Percentiles rank a stretch among this genome's conserved stretches.
phyloP scores from a whole-genome alignment of 2,113 vertebrate species.

The Ancistrus triradiatus region DNA sequence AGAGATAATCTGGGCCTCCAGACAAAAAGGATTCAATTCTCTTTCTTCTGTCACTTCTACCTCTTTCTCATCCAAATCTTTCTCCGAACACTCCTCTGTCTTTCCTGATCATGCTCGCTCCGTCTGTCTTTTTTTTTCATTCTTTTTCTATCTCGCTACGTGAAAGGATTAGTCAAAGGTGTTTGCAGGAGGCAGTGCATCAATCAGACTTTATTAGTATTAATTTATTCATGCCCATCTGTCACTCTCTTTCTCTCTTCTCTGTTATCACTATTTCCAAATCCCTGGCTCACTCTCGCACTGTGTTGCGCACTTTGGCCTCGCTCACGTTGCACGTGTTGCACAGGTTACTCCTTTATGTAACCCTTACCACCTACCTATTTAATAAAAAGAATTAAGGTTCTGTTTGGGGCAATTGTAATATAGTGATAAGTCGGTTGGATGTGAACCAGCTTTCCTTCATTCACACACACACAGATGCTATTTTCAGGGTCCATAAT shows the following conservation, averaged over 20 bases:
- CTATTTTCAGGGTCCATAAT: too few species aligned
- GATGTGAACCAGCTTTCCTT: too few species aligned
- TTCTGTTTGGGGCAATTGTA: too few species aligned
- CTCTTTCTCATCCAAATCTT: conserved; percentile 24
- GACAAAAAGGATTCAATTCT: conserved; percentile 47
- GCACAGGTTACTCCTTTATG: conserved; percentile 4
- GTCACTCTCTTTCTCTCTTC: conserved; percentile 43
- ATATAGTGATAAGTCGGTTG: too few species aligned
- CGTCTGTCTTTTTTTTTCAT: conserved; percentile 33
- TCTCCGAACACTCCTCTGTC: conserved; percentile 31
- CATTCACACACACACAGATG: too few species aligned
- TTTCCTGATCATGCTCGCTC: conserved; percentile 31
- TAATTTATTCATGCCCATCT: conserved; percentile 72
- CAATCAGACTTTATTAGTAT: conserved; percentile 69
- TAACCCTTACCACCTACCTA: conserved; percentile 5
- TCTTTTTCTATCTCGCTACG: conserved; percentile 38
- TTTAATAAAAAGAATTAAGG: too few species aligned
- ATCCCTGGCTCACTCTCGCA: conserved; percentile 25
- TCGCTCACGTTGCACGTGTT: background rate
- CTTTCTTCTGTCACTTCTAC: conserved; percentile 38
- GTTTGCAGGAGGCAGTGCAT: conserved; percentile 64
- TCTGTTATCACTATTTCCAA: conserved; percentile 35
- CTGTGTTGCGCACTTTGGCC: background rate
- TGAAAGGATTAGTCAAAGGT: conserved; percentile 69
- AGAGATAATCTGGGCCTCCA: conserved; percentile 42